Evolutionary conservation across 1,140 invertebrate genomes (phyloP).

Genomic region (Helicorthomorpha holstii): DNA sequence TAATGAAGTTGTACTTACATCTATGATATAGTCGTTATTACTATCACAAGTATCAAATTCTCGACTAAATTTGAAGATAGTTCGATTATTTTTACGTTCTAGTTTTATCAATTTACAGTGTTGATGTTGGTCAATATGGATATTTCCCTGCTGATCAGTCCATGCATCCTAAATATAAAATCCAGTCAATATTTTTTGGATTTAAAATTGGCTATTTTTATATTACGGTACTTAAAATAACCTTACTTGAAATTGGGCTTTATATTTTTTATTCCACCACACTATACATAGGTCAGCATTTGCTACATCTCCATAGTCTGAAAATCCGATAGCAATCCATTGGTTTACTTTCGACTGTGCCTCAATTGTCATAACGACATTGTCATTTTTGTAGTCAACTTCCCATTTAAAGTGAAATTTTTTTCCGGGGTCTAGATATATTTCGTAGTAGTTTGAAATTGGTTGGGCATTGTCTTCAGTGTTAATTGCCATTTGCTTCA

Average conservation of each 20-base stretch:
- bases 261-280: conserved; percentile 48
- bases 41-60: conserved; percentile 84
- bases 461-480: not conserved
- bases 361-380: conserved; percentile 16
- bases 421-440: conserved; percentile 12
- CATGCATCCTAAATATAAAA: conserved; percentile 41
- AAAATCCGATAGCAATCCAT: conserved; percentile 84
- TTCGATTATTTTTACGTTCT: conserved; percentile 32
- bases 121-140: conserved; percentile 54
- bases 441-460: not conserved
- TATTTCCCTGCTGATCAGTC: conserved; percentile 43
- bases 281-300: conserved; percentile 73
- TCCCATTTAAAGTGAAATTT: conserved; percentile 16
- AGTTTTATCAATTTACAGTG: conserved; percentile 50
- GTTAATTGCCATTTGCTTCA: too few species aligned
- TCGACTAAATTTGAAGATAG: conserved; percentile 54
- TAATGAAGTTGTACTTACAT: conserved; percentile 33
- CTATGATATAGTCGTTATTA: conserved; percentile 62
- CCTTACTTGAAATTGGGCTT: conserved; percentile 45
- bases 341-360: conserved; percentile 10
- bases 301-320: conserved; percentile 57
- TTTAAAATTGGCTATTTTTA: too few species aligned
- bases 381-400: conserved; percentile 15
- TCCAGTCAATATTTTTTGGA: too few species aligned
- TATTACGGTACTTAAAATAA: too few species aligned